Base-by-base conservation (phyloP, 2,888 invertebrate genomes). In the Drosophila melanosoma region DNA sequence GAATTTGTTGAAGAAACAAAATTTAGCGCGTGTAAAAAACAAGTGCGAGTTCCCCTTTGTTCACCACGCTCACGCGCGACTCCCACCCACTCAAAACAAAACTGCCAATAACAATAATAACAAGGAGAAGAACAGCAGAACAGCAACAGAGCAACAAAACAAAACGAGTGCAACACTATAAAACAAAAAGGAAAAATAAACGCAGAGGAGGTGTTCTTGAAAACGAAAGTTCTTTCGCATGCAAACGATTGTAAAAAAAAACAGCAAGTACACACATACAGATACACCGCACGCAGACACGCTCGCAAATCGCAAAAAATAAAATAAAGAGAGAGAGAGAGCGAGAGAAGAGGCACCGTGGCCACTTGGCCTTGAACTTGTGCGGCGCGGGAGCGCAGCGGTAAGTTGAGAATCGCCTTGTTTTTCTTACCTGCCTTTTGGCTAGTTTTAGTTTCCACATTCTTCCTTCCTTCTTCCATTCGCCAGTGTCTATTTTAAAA, bases 221-320 rank as follows among this genome's bases (percentile, higher is more conserved):
- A 87, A 87, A 90, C 90, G 86, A 87, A 87, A 87, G 87, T 87
- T 87, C 89, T 89, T 89, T 81, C 65, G 76, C 88, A 79, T 87
- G 67, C 68, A 69, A 77, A 76, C 66, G 69, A 60, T 60, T 56
- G 75, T 15, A 23, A 26, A 45, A 23, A 45, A 45, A 68, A 59
- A 56, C 17, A 45, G 51, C 17, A 65, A 42, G 48, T 51, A 66
- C 42, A 68, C 15, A 63, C 58, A 49, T 38, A 66, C 49, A 42
- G 52, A 49, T 40, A 69, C 26, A 53, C 29, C 32, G 32, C 54
- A 45, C 33, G 38, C n/a, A 32, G 23, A 8, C 29, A 33, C 33
- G 33, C 6, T 40, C n/a, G 20, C 12, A 48, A 53, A 36, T 52
- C 35, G 66, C 32, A 61, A 63, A n/a, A 29, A n/a, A 58, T 17